Evolutionary conservation across 1,140 invertebrate genomes (phyloP), one percentile per base, ranked within the genome.

Genomic region (Eurosta solidaginis): DNA sequence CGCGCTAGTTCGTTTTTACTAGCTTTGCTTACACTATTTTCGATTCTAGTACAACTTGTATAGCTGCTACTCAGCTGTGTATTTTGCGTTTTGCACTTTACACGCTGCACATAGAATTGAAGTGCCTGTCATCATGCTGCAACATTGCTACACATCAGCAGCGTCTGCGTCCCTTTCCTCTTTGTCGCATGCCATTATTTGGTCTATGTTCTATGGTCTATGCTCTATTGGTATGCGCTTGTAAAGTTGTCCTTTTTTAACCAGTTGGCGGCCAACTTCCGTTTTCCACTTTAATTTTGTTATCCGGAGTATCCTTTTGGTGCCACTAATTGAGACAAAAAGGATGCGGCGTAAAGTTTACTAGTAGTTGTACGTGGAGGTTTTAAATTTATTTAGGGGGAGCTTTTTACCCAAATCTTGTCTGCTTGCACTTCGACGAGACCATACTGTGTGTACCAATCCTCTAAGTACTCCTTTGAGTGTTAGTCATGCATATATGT

Each of bases 181-280:
- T 22, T 20, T 25, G 10, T 7, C 50, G 9, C 50, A 25, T 27
- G 12, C 27, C 54, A 59, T 59, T 29, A 36, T 59, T 29, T 33
- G 50, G 50, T 10, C 9, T 40, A 29, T 68, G 14, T 33, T n/a
- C n/a, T n/a, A n/a, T n/a, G n/a, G n/a, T n/a, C n/a, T n/a, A n/a
- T n/a, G n/a, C n/a, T n/a, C n/a, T 22, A 42, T 22, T 74, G 63
- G 40, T 73, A 44, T 73, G 63, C 12, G 33, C 36, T 42, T 40
- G 42, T 29, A 5, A 42, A 22, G n/a, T 4, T 74, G 20, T 10
- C 22, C 33, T 42, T 20, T n/a, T 14, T 74, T 44, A 42, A 20
- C 36, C n/a, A 74, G 68, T 44, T 44, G 68, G 68, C 42, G 68
- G 68, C 68, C 42, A 74, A 74, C 68, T 74, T 74, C 68, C 68